Conservation (phyloP, 2,888 invertebrate species). For the Argynnis bischoffii region DNA sequence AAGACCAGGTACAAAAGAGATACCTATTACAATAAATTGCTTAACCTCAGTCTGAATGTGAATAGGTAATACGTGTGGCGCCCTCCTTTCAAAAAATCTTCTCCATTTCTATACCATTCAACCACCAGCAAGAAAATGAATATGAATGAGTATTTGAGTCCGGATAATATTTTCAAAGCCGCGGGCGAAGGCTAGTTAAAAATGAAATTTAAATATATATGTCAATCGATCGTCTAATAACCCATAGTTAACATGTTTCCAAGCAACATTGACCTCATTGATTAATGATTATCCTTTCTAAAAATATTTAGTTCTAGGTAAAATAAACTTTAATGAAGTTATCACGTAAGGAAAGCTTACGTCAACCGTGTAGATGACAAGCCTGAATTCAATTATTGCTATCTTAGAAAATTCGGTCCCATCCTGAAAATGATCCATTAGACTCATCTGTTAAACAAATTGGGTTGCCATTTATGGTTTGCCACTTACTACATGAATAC, state of each 20-base stretch:
- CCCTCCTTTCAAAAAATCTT: no score
- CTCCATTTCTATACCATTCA: no score
- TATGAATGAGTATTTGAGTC: no score
- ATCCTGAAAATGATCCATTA: neutral
- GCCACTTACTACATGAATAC: no score
- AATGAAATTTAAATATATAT: neutral
- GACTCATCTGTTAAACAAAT: neutral
- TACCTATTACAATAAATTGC: no score
- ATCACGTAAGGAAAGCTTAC: neutral
- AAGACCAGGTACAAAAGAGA: no score
- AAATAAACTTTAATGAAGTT: constrained; percentile 1
- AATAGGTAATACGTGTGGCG: no score
- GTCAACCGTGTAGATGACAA: neutral
- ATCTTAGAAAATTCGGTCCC: neutral
- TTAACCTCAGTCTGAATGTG: no score
- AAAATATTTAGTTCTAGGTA: constrained; percentile 1
- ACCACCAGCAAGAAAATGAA: no score
- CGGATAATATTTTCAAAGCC: no score
- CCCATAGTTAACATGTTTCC: constrained; percentile 2
- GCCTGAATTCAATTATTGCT: neutral
- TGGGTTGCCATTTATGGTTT: neutral
- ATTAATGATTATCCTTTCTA: neutral
- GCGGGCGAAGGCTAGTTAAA: no score
- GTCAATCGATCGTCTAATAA: constrained; percentile 12
- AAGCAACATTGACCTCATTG: constrained; percentile 3